Percentiles rank a stretch among this genome's conserved stretches.
phyloP scores from a whole-genome alignment of 2,797 vertebrate species.

The Amblyraja radiata region DNA sequence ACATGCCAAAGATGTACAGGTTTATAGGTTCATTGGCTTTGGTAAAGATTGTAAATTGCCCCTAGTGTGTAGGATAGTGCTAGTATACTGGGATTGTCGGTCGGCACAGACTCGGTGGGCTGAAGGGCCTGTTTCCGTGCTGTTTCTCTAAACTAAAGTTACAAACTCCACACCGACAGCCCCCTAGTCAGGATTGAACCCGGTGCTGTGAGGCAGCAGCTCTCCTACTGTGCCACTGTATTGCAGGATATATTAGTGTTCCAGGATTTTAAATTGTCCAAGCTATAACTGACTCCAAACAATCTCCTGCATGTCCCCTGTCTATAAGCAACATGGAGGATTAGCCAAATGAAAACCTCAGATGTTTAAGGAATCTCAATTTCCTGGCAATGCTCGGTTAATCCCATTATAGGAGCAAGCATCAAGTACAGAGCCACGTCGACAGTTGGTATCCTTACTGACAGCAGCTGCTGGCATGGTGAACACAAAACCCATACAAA shows the following conservation, averaged over 20 bases:
- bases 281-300: not conserved
- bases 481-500: constrained; percentile 6
- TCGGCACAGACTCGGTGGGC: too few species aligned
- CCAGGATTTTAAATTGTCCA: not conserved
- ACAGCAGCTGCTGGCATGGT: not conserved
- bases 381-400: not conserved
- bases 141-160: too few species aligned
- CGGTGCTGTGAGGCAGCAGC: too few species aligned
- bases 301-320: not conserved
- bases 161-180: not conserved
- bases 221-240: too few species aligned
- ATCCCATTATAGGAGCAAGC: not conserved
- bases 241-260: not conserved
- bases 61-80: too few species aligned
- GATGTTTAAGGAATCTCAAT: not conserved
- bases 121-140: too few species aligned
- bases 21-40: too few species aligned
- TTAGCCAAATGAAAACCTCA: not conserved
- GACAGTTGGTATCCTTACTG: not conserved
- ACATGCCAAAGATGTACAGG: too few species aligned
- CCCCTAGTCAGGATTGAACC: too few species aligned
- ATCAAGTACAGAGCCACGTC: not conserved
- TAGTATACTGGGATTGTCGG: too few species aligned
- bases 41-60: too few species aligned
- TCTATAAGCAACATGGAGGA: not conserved